Conservation (phyloP, 1,140 invertebrate genomes). For the Psix sp. region DNA sequence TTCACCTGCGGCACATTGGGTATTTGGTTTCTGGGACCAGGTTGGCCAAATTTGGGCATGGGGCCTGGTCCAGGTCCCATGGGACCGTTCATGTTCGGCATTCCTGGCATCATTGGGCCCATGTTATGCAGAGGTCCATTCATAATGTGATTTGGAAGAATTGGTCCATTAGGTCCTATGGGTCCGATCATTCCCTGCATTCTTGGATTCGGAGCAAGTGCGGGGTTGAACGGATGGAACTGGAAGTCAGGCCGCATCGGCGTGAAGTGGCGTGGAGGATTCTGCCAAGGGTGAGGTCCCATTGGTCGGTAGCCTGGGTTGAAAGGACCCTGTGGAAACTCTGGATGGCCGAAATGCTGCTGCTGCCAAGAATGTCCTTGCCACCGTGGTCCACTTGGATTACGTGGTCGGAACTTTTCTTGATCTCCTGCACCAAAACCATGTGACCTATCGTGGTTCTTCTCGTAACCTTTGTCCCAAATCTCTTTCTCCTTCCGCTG, state of each 20-base stretch:
- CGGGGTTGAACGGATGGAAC: constrained; percentile 71
- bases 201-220: constrained; percentile 64
- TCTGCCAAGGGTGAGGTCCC: constrained; percentile 70
- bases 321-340: constrained; percentile 64
- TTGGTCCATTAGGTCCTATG: constrained; percentile 68
- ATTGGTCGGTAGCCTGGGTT: constrained; percentile 68
- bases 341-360: constrained; percentile 69
- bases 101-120: constrained; percentile 61
- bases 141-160: constrained; percentile 65
- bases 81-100: constrained; percentile 63
- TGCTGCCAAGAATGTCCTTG: constrained; percentile 72
- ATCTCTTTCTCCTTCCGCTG: constrained; percentile 81
- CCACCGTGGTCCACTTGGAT: constrained; percentile 70
- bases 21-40: constrained; percentile 50
- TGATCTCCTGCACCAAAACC: constrained; percentile 29
- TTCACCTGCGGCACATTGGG: constrained; percentile 50
- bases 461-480: constrained; percentile 69
- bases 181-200: constrained; percentile 70
- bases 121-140: constrained; percentile 64
- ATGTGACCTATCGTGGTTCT: constrained; percentile 59
- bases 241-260: constrained; percentile 72
- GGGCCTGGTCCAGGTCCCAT: constrained; percentile 41
- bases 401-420: constrained; percentile 57
- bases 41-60: constrained; percentile 27
- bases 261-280: constrained; percentile 67